Conservation (phyloP, 2,113 vertebrate species). For the Cyanistes caeruleus region DNA sequence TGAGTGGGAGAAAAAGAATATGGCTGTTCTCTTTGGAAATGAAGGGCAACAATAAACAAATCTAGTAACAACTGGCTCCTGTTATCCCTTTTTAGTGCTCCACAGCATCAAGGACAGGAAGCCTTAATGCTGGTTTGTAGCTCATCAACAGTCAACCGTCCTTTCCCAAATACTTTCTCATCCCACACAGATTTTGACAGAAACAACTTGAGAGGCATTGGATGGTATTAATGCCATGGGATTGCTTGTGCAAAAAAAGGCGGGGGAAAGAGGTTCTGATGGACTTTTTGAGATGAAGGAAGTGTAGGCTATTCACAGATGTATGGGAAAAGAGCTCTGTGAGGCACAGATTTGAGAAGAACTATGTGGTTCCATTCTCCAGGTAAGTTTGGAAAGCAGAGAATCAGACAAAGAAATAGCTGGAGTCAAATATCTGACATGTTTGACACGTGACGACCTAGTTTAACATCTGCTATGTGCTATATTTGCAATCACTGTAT, state of each 20-base stretch:
- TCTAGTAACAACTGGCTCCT: background rate
- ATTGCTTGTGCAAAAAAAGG: background rate
- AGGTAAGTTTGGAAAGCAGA: background rate
- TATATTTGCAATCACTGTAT: background rate
- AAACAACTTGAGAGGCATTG: background rate
- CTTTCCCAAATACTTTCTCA: background rate
- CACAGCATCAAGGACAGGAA: background rate
- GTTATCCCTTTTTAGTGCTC: background rate
- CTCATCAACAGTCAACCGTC: background rate
- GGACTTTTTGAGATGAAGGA: background rate
- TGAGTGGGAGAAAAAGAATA: background rate
- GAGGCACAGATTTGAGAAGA: background rate
- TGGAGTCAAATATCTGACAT: background rate
- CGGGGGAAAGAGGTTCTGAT: background rate
- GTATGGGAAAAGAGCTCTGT: background rate
- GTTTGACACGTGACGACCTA: background rate
- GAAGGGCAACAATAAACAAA: background rate
- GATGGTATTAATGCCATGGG: background rate
- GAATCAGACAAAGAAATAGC: background rate
- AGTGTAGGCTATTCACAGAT: background rate
- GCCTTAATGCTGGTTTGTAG: background rate
- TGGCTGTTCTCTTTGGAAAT: background rate
- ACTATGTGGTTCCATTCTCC: fast-evolving
- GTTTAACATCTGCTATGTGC: background rate
- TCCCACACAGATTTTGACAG: background rate